phyloP scores from a whole-genome alignment of 2,888 invertebrate genomes.

The Nowickia ferox region DNA sequence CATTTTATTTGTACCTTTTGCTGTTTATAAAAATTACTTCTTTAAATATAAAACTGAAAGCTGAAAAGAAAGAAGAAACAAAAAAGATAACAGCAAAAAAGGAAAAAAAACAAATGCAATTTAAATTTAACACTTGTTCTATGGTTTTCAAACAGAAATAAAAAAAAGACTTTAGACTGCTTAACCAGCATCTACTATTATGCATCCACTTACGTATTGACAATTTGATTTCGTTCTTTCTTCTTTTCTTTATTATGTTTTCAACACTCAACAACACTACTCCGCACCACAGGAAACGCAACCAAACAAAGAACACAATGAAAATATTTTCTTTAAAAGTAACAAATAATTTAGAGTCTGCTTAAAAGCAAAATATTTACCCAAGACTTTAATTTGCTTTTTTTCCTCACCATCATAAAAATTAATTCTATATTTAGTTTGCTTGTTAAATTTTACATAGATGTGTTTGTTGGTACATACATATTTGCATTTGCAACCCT shows the following conservation, averaged over 20 bases:
- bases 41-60: constrained; percentile 42
- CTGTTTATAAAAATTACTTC: background rate
- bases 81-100: background rate
- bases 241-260: constrained; percentile 12
- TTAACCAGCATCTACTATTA: constrained; percentile 25
- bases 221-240: constrained; percentile 35
- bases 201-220: constrained; percentile 54
- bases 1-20: constrained; percentile 35
- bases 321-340: constrained; percentile 30
- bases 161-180: background rate
- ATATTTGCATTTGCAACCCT: constrained; percentile 24
- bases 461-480: constrained; percentile 37
- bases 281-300: constrained; percentile 14
- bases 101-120: constrained; percentile 17
- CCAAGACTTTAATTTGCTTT: background rate
- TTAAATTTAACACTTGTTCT: constrained; percentile 68
- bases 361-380: constrained; percentile 42
- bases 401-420: background rate
- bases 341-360: constrained; percentile 58
- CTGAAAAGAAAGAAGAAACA: background rate
- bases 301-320: constrained; percentile 21
- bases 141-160: constrained; percentile 21
- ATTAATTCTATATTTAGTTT: constrained; percentile 20
- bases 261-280: constrained; percentile 4
- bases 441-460: constrained; percentile 61